phyloP scores from a whole-genome alignment of 1,140 invertebrate genomes.

The Penaeus japonicus region DNA sequence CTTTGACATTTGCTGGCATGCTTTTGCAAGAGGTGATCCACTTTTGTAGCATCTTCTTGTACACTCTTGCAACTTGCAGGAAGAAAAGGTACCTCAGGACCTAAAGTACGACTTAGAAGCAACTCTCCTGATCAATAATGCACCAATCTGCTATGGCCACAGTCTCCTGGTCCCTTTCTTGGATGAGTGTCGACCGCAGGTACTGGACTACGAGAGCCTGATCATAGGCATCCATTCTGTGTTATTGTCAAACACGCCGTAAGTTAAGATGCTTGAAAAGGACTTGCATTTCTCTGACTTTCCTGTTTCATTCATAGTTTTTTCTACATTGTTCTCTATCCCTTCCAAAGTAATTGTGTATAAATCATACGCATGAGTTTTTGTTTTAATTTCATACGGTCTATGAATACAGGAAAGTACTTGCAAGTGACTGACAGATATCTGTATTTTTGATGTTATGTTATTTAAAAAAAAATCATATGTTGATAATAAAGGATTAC shows the following conservation, averaged over 20 bases:
- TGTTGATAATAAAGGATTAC: not conserved
- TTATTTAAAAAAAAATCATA: not conserved
- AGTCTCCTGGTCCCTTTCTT: slow-evolving; percentile 73
- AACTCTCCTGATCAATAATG: slow-evolving; percentile 72
- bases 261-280: slow-evolving; percentile 60
- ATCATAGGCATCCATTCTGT: slow-evolving; percentile 66
- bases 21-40: not conserved
- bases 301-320: too few relatives aligned
- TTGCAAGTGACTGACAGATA: too few relatives aligned
- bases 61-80: not conserved
- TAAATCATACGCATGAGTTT: too few relatives aligned
- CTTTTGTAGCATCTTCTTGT: not conserved
- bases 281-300: too few relatives aligned
- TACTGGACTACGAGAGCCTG: slow-evolving; percentile 66
- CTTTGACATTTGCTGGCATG: not conserved
- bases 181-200: slow-evolving; percentile 70
- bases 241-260: slow-evolving; percentile 67
- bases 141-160: slow-evolving; percentile 75
- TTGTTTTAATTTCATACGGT: too few relatives aligned
- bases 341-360: not conserved
- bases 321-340: not conserved
- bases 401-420: too few relatives aligned
- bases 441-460: too few relatives aligned
- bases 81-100: not conserved
- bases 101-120: not conserved